A percentile compares a stretch with the other conserved stretches of the same genome.
These are phyloP conservation scores for Neoascia interrupta DNA, from an alignment of 2,888 invertebrate species.

Conservation along the genomic window DNA sequence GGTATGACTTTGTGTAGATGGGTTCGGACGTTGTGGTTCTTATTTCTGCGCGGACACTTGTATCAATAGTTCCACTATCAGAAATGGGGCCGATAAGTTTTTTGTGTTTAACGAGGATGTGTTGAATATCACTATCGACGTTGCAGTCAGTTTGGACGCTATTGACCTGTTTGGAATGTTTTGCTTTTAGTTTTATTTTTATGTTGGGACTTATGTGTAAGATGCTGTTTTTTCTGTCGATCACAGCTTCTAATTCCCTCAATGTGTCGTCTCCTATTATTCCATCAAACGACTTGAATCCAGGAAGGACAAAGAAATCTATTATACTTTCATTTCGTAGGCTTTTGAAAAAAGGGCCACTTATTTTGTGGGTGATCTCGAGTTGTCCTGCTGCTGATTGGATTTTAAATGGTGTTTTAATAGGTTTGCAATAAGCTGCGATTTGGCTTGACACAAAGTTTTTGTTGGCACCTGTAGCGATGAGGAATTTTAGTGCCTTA, in stretches of 20 bases:
- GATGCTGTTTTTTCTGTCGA: not conserved
- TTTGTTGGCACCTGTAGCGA: slow-evolving; percentile 6
- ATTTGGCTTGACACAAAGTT: not conserved
- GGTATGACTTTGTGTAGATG: slow-evolving; percentile 20
- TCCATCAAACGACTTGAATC: slow-evolving; percentile 7
- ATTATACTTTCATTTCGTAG: not conserved
- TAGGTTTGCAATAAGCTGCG: not conserved
- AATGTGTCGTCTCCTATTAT: slow-evolving; percentile 1
- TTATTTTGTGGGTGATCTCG: not conserved
- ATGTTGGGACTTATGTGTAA: not conserved
- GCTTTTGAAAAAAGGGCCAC: slow-evolving; percentile 3
- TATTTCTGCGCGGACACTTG: too few species aligned
- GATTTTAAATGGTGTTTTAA: slow-evolving; percentile 14
- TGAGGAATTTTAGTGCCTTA: slow-evolving; percentile 2
- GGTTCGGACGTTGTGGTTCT: not conserved
- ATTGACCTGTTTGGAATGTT: not conserved
- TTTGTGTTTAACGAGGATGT: too few species aligned
- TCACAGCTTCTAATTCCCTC: not conserved
- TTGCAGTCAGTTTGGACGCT: not conserved
- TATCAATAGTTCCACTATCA: not conserved
- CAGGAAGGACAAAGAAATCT: slow-evolving; percentile 6
- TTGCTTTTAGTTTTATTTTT: not conserved
- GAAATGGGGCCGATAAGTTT: not conserved
- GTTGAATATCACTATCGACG: not conserved
- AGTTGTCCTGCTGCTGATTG: slow-evolving; percentile 18